Conservation (phyloP, 1,140 invertebrate genomes). For the Cataglyphis hispanica region DNA sequence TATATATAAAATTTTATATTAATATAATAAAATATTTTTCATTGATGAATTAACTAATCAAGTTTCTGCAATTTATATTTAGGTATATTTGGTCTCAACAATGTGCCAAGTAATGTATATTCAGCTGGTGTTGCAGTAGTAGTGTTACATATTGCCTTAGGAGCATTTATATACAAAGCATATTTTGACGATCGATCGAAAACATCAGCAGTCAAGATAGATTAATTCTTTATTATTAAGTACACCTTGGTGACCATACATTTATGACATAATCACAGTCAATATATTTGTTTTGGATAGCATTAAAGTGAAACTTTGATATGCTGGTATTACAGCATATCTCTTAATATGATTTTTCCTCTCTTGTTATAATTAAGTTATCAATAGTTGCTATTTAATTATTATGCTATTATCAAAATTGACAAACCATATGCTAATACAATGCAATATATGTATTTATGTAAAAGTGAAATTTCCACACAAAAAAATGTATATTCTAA, state of each 20-base stretch:
- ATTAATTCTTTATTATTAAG: constrained; percentile 76
- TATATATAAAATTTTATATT: neutral
- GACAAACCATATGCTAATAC: neutral
- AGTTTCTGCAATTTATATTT: constrained; percentile 74
- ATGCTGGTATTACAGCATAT: neutral
- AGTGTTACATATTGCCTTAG: constrained; percentile 91
- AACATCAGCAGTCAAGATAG: constrained; percentile 74
- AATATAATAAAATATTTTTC: neutral
- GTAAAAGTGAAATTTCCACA: constrained; percentile 14
- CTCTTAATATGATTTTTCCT: neutral
- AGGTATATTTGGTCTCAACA: constrained; percentile 87
- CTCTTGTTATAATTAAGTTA: neutral
- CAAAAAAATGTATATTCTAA: constrained; percentile 11
- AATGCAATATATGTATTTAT: neutral
- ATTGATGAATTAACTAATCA: constrained; percentile 35
- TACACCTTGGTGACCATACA: constrained; percentile 64
- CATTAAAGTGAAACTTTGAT: constrained; percentile 20
- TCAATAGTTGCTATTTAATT: neutral
- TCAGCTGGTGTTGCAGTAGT: constrained; percentile 91
- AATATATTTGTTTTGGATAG: constrained; percentile 22
- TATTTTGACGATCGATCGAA: constrained; percentile 88
- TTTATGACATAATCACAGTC: constrained; percentile 60
- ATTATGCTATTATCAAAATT: neutral
- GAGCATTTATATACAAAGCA: constrained; percentile 92
- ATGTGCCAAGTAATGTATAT: constrained; percentile 91